Evolutionary conservation across 2,888 invertebrate genomes (phyloP), one percentile per base, ranked within the genome.

Genomic region (Megamerina dolium): DNA sequence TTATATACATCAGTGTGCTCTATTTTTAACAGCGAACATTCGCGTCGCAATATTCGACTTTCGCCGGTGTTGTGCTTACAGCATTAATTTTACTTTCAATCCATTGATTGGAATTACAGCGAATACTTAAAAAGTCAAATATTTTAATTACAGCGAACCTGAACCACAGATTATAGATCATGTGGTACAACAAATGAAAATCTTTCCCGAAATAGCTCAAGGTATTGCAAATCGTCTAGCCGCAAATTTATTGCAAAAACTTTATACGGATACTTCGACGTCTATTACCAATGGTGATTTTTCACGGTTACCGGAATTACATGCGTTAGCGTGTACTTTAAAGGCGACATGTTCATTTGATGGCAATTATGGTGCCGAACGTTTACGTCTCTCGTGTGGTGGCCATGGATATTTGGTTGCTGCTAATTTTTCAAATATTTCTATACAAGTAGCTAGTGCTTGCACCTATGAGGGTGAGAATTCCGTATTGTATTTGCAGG

Each of bases 401-500:
- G 95, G 95, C 0, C 94, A 95, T 70, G 95, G 95, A 3, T 94
- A 90, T 74, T 84, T 89, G 83, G 77, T 81, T 18, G 75, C 83
- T 23, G 85, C 90, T 51, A 88, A 85, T 67, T 74, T 94, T 51
- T 91, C 92, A 13, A 75, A 80, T 48, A 82, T 85, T 3, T 93
- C 89, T 66, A 83, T 84, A 1, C 72, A 81, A 44, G 81, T 82
- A 26, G 87, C 88, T 1, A 91, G 92, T 23, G 83, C 86, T 46
- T 85, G 85, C 67, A 94, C 93, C 2, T 94, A 93, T 65, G 94
- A 94, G 74, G 94, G 95, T 1, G 94, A 95, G 75, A 94, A 94
- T 69, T 91, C 93, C 0, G 93, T 95, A 30, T 74, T 95, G 61
- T 74, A 85, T 46, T 74, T 94, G 44, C 94, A 95, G 74, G 87